Evolutionary conservation across 2,888 invertebrate genomes (phyloP), one percentile per base, ranked within the genome.

Genomic region (Folsomia candida): DNA sequence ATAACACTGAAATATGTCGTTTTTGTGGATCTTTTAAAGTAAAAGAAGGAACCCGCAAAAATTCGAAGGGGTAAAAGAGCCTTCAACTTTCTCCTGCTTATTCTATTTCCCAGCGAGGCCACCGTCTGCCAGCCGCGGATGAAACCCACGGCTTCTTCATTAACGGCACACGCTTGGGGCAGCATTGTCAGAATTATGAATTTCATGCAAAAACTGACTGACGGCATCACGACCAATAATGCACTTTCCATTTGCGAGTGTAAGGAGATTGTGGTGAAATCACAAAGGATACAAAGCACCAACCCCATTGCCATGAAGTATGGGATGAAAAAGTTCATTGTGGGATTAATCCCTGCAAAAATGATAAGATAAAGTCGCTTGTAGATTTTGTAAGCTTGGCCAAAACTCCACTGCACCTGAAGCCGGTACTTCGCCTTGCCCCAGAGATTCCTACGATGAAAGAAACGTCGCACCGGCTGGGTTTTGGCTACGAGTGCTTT

Each of bases 1-100:
- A 51, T n/a, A 9, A 64, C 64, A 64, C 64, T 64, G 25, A 64
- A 51, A 37, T 64, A 64, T 37, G 64, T 64, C 51, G 64, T 64
- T 29, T 64, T 64, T 3, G 64, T 64, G 20, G 64, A 51, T 26
- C n/a, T 3, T 22, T 64, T 37, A 51, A 3, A 47, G 51, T 24
- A 64, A 26, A 64, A 64, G 26, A 64, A 64, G 2, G 64, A 24
- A 2, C 64, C 64, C 2, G 64, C 64, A 25, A 14, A 37, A 64
- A 64, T 2, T 20, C 64, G n/a, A 3, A 64, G 51, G 22, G 64
- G 64, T 20, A 64, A 4, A 6, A 64, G 64, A 14, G 37, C 26
- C 4, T 29, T 18, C 20, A 64, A 29, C 47, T 22, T 51, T n/a
- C 51, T 24, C 64, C 64, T 37, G 6, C 28, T 28, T n/a, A 64